Base-by-base conservation (phyloP, 2,797 vertebrate genomes). In the Spinus olivaceus region DNA sequence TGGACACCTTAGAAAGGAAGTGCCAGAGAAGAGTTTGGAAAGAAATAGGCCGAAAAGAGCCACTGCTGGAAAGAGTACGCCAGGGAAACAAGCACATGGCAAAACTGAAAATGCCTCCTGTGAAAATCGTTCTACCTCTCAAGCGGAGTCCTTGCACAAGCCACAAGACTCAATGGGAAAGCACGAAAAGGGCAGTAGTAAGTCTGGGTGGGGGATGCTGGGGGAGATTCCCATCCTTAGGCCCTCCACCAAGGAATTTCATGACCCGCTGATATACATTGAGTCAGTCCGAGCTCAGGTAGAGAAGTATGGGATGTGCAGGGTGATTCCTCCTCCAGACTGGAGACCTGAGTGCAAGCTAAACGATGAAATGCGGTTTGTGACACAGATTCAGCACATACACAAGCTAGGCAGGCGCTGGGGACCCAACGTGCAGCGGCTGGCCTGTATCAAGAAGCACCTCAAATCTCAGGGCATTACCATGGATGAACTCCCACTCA, bases 381-480 rank as follows among this genome's bases (percentile, higher is more conserved):
- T 99, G 94, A 99, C 99, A 33, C 99, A 99, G 98, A 98, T 99
- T 97, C 99, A 99, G 98, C 99, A 99, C 97, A 98, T 99, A 96
- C 99, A 99, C 98, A 99, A 99, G 98, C 98, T 99, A 98, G 99
- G 99, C 92, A 98, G 99, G 82, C 99, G 99, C 97, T 99, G 99
- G 99, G 99, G 99, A 88, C 99, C 99, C 97, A 99, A 99, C 56
- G 99, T 99, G 97, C 99, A 99, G 98, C 98, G 98, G 93, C 98
- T 99, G 96, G 99, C 99, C 98, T 99, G 99, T 97, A 99, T 99
- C 97, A 99, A 99, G 98, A 99, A 99, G 98, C 99, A 99, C 98
- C 99, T 99, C 98, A 99, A 98, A 99, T 99, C 99, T 99, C 99
- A 99, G 99, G 99, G 99, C 99, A 99, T 99, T 98, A 98, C 98